These are phyloP conservation scores for Agrochola lota DNA, from an alignment of 2,888 invertebrate genomes.

Conservation along the genomic window DNA sequence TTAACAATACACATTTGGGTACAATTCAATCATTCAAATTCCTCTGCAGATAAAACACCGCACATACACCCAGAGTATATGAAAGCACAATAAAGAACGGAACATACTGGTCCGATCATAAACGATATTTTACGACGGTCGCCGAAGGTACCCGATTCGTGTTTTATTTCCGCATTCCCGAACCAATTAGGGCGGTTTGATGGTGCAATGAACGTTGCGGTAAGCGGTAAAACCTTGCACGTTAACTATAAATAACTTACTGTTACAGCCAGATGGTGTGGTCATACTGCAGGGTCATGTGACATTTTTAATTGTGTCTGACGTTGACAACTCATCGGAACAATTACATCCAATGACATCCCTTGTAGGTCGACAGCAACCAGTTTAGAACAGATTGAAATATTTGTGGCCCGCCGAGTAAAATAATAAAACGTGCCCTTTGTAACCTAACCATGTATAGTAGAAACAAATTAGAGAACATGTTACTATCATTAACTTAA, in stretches of 20 bases:
- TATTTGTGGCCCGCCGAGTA: not conserved
- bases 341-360: not conserved
- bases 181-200: constrained; percentile 64
- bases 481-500: not conserved
- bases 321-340: not conserved
- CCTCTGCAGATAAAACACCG: constrained; percentile 3
- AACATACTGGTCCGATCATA: constrained; percentile 49
- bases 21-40: constrained; percentile 11
- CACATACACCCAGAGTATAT: constrained; percentile 35
- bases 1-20: not conserved
- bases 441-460: not conserved
- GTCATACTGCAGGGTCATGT: constrained; percentile 1
- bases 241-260: constrained; percentile 30
- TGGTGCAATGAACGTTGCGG: constrained; percentile 56
- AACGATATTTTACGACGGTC: constrained; percentile 56
- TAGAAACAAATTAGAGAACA: not conserved
- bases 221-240: constrained; percentile 31
- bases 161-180: constrained; percentile 61
- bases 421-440: not conserved
- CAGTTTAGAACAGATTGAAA: not conserved
- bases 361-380: not conserved
- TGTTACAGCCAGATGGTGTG: not conserved
- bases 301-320: not conserved
- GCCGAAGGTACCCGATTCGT: constrained; percentile 41
- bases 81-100: constrained; percentile 40